These are phyloP conservation scores for Periphyllus acericola DNA, from an alignment of 2,888 invertebrate genomes.

Conservation along the genomic window DNA sequence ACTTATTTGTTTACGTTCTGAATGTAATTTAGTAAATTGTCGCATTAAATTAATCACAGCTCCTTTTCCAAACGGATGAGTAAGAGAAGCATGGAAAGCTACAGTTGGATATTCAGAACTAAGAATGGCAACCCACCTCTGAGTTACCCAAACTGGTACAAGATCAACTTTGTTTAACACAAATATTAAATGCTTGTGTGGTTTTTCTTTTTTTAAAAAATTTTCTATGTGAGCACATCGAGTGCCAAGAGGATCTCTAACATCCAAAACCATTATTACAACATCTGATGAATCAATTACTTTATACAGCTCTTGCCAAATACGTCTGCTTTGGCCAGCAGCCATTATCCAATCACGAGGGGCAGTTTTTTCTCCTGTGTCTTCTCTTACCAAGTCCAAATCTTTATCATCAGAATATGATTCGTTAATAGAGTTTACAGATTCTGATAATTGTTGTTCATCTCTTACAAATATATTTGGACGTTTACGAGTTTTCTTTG, in stretches of 20 bases:
- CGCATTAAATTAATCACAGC: constrained; percentile 94
- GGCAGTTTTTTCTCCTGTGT: constrained; percentile 79
- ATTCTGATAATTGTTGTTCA: constrained; percentile 80
- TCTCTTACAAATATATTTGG: constrained; percentile 83
- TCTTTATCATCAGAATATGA: constrained; percentile 82
- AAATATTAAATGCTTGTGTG: constrained; percentile 96
- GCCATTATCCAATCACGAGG: constrained; percentile 94
- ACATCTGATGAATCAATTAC: constrained; percentile 99
- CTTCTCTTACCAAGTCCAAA: constrained; percentile 82
- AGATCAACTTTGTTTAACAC: constrained; percentile 96
- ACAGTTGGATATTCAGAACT: constrained; percentile 96
- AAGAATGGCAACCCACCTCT: constrained; percentile 95
- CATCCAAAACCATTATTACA: constrained; percentile 93
- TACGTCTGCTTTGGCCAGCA: constrained; percentile 94
- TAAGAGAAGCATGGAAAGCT: constrained; percentile 98
- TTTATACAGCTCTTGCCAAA: constrained; percentile 99
- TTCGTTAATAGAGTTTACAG: constrained; percentile 77
- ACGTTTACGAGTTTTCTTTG: constrained; percentile 89
- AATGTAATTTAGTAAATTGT: constrained; percentile 94
- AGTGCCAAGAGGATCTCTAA: constrained; percentile 96
- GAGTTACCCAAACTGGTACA: constrained; percentile 98
- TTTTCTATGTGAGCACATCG: constrained; percentile 92
- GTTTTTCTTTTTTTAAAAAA: constrained; percentile 91
- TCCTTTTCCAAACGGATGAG: constrained; percentile 98
- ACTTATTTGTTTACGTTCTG: constrained; percentile 97